Evolutionary conservation across 2,113 vertebrate genomes (phyloP), one percentile per base, ranked within the genome.

Genomic region (Hylia prasina): DNA sequence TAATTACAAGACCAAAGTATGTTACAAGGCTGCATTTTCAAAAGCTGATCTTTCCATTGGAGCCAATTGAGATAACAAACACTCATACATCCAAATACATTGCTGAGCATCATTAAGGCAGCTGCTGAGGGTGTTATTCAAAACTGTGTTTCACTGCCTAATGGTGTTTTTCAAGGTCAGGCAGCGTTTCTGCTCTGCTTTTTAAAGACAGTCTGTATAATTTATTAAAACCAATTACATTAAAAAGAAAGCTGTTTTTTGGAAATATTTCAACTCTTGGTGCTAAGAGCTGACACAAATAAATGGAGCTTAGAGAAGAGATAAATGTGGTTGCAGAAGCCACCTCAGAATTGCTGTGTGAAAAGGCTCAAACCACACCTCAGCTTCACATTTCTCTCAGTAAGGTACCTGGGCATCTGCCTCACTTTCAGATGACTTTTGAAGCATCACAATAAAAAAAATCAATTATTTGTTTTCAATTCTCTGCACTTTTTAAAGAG

Each of bases 1-100:
- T 90, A 93, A 93, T 91, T 93, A 94, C 63, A 75, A 92, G 82
- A 86, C 40, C 66, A 35, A 76, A 87, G 71, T 63, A 79, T 39
- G 81, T 69, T 91, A 83, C 6, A 0, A 82, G 87, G 44, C 57
- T 94, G 64, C 39, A 5, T 94, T 97, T 90, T 56, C 77, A 86
- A 82, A 80, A 91, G 85, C 82, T 89, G 77, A 93, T 94, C 81
- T 94, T 82, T 76, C 77, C 79, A 91, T 76, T 28, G 3, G 63
- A 84, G 90, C 73, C 68, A 79, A 79, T 0, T 81, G 80, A 94
- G 93, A 71, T 58, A 65, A 86, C 71, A 87, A 94, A 84, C 30
- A 66, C 57, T 58, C 7, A 1, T 6, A 72, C 69, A 69, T 65
- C 75, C 69, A 85, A 77, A 80, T 17, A 70, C 9, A 28, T 40